Conservation (phyloP, 2,113 vertebrate genomes). For the Ictalurus furcatus region DNA sequence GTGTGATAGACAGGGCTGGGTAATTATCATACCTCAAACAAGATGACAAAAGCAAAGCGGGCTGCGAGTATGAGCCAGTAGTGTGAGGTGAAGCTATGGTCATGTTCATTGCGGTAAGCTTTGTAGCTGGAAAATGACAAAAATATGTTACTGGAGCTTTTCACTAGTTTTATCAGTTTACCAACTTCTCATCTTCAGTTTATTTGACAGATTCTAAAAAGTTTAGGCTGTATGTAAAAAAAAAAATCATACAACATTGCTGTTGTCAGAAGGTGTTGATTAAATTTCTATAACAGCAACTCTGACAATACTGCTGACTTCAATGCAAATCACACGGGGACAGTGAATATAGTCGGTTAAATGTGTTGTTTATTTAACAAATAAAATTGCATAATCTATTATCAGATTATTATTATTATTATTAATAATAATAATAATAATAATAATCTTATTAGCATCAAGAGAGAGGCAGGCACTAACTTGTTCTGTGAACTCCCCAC, state of each 20-base stretch:
- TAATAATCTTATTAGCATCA: no score
- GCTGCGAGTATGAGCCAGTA: conserved; percentile 89
- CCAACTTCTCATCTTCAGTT: background rate
- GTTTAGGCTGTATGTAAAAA: background rate
- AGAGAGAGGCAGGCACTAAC: no score
- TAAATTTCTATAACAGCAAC: no score
- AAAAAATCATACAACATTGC: background rate
- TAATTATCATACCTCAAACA: conserved; percentile 82
- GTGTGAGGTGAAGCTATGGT: conserved; percentile 77
- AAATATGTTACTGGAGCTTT: background rate
- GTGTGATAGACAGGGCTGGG: background rate
- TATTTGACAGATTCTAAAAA: background rate
- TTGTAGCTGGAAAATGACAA: conserved; percentile 77
- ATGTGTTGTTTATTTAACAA: no score
- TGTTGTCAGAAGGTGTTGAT: background rate
- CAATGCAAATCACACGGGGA: no score
- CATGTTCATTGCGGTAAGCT: conserved; percentile 77
- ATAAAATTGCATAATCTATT: no score
- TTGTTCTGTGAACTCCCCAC: no score
- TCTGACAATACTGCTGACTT: no score
- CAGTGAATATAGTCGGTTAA: no score
- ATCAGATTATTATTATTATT: no score
- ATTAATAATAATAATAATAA: no score
- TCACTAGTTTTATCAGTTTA: background rate
- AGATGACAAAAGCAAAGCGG: conserved; percentile 86